Base-by-base conservation (phyloP, 64 coral and sea anemone genomes). In the Montipora sp. region DNA sequence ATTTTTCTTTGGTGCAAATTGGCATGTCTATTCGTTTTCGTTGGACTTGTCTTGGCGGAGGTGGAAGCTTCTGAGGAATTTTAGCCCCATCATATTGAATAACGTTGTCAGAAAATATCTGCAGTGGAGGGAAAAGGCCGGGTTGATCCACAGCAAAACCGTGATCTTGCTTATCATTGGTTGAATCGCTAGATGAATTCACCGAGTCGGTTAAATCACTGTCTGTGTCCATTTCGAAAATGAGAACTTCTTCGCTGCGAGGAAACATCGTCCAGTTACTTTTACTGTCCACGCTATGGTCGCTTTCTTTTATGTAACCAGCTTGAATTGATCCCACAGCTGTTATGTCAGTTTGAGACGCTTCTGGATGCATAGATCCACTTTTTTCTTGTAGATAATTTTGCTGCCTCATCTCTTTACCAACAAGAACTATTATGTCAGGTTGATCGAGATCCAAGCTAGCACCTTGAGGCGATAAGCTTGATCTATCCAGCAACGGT, bases 151-250 rank as follows among this genome's bases (percentile, higher is more conserved):
- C 65, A 10, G 14, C 13, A 14, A 19, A 47, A 16, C 2, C n/a
- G 49, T 0, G 5, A 47, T 48, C 81, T 66, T 48, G 43, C 1
- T 67, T 48, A 5, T 21, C 65, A 50, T 45, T 19, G 16, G 47
- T 49, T 5, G 47, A 3, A 2, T 85, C 63, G 5, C 27, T 10
- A 7, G 81, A 84, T 10, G 47, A 20, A 21, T 72, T 85, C 82
- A 50, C 20, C 19, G 24, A 15, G 36, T 48, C 4, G 3, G 48
- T 45, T 12, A 59, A 71, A 50, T 72, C 82, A 50, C 44, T 85
- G 20, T 72, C 82, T 0, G 63, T 71, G 6, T 85, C 82, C 82
- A 85, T 72, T 7, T 85, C 82, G 47, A 85, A 85, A 85, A 85
- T 85, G 66, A 85, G 48, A 8, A 9, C 18, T 8, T 85, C 82